Percentiles rank a stretch among this genome's conserved stretches.
Evolutionary conservation across 2,113 vertebrate genomes (phyloP).

Genomic region (Zeus faber): DNA sequence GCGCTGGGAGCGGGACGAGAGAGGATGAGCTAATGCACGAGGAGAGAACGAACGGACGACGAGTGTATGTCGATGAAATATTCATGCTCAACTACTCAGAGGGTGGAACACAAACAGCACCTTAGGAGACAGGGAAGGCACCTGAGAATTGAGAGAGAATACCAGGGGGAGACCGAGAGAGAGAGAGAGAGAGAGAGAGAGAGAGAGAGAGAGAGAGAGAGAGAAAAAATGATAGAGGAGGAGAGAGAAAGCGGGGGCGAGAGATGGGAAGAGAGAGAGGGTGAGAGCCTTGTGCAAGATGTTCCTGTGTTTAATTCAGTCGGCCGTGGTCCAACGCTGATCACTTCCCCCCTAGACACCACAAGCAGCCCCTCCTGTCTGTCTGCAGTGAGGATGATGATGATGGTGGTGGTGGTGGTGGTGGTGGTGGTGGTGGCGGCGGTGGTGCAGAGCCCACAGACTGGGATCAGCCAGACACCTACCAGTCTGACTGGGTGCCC

Average conservation of each 20-base stretch:
- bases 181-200: constrained; percentile 10
- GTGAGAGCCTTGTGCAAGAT: constrained; percentile 16
- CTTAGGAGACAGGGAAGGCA: constrained; percentile 38
- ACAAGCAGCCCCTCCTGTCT: constrained; percentile 31
- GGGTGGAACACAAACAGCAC: constrained; percentile 52
- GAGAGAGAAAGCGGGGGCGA: constrained; percentile 7
- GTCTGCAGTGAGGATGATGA: not conserved
- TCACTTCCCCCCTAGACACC: constrained; percentile 27
- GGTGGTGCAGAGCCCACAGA: constrained; percentile 12
- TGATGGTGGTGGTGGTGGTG: constrained; percentile 8
- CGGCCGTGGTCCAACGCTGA: not conserved
- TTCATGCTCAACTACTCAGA: constrained; percentile 58
- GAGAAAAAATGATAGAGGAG: constrained; percentile 16
- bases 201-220: constrained; percentile 28
- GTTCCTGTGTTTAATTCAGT: constrained; percentile 21
- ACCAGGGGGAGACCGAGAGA: constrained; percentile 6
- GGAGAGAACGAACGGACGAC: constrained; percentile 39
- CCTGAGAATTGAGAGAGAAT: constrained; percentile 30
- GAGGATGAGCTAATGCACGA: constrained; percentile 38
- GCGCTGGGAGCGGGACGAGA: constrained; percentile 14
- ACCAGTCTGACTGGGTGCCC: constrained; percentile 18
- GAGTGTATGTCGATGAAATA: constrained; percentile 57
- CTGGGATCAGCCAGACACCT: constrained; percentile 28
- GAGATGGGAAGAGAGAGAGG: not conserved
- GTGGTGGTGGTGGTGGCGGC: not conserved